Percentiles rank a stretch among this genome's conserved stretches.
These are phyloP conservation scores for Rhincodon typus DNA, from an alignment of 2,797 vertebrate genomes.

Conservation along the genomic window DNA sequence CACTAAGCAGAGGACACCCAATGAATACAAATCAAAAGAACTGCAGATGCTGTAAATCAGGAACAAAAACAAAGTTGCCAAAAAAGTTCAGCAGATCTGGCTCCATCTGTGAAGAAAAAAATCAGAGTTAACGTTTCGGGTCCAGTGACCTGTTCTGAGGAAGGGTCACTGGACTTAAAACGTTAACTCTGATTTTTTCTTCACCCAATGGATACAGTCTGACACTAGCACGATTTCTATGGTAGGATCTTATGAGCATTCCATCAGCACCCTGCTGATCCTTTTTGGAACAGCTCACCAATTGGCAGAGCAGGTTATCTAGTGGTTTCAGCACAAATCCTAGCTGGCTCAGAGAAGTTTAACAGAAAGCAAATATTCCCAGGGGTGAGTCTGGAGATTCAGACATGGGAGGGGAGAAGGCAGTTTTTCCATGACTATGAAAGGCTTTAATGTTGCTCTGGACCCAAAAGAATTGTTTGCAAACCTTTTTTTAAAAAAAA, in stretches of 20 bases:
- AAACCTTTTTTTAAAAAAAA: neutral
- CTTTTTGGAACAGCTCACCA: neutral
- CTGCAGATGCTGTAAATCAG: no score
- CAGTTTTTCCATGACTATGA: neutral
- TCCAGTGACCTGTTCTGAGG: no score
- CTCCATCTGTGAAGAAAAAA: no score
- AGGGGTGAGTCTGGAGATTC: neutral
- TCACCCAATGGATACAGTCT: neutral
- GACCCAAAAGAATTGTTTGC: neutral
- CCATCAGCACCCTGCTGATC: neutral
- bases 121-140: no score
- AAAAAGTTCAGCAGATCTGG: no score
- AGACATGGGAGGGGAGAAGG: neutral
- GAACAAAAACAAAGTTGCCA: no score
- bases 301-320: neutral
- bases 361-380: neutral
- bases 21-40: neutral
- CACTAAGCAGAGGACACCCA: neutral
- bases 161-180: no score
- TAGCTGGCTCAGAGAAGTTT: neutral
- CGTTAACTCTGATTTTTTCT: no score
- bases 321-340: neutral
- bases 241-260: neutral
- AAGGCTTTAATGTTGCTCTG: neutral
- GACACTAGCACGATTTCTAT: neutral